Evolutionary conservation across 2,888 invertebrate genomes (phyloP).

Genomic region (Chrysina gloriosa): DNA sequence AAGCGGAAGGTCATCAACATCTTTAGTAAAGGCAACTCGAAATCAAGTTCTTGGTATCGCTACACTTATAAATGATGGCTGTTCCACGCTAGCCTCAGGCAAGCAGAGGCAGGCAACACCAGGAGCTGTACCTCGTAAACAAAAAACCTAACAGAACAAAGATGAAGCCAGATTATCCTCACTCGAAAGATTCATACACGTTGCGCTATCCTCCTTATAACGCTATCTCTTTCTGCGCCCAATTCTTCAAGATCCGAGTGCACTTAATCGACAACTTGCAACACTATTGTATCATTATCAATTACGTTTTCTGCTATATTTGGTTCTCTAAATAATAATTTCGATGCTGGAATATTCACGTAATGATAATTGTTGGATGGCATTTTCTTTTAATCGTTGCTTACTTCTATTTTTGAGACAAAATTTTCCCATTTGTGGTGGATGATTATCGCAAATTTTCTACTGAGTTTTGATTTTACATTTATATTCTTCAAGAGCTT

Average conservation of each 20-base stretch:
- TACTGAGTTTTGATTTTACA: no score
- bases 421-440: no score
- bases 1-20: constrained; percentile 63
- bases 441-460: no score
- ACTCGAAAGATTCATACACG: constrained; percentile 54
- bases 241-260: not conserved
- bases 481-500: no score
- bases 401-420: no score
- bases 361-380: no score
- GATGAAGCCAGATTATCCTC: constrained; percentile 64
- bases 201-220: constrained; percentile 46
- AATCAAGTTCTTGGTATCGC: constrained; percentile 65
- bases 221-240: not conserved
- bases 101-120: constrained; percentile 63
- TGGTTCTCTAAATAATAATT: no score
- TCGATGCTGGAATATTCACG: no score
- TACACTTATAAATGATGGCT: constrained; percentile 64
- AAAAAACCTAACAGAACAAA: constrained; percentile 63
- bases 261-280: not conserved
- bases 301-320: no score
- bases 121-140: constrained; percentile 65
- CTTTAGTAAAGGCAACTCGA: constrained; percentile 63
- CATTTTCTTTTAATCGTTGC: no score
- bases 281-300: not conserved
- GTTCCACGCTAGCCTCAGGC: constrained; percentile 61